Base-by-base conservation (phyloP, 23 tunicate genomes). In the Corella eumyota region DNA sequence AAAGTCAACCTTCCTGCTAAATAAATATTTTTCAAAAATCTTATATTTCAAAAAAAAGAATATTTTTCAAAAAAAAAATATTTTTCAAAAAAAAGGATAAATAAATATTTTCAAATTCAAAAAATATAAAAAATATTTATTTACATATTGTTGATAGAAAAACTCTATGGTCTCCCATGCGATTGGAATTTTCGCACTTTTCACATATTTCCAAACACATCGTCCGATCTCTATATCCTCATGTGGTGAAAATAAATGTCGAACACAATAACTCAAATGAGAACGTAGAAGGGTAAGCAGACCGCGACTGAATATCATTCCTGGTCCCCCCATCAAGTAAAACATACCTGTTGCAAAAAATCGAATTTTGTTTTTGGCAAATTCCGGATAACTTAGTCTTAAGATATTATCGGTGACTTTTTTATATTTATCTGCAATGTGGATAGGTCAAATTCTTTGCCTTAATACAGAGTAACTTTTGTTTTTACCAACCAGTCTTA, bases 321-420 rank as follows among this genome's bases (percentile, higher is more conserved):
- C 96, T 35, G 85, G 87, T 31, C 96, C 96, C 30, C 96, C 96
- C 96, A 88, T 88, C 62, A 88, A 56, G 53, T 74, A 88, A 57
- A 44, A 64, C 96, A 88, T 88, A 9, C 96, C 96, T 86, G 60
- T 46, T 6, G 19, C 3, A 46, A 34, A 5, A 34, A 35, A 35
- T 7, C 5, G 29, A 9, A 22, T 27, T 27, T 6, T 25, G 37
- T 58, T 28, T 25, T 25, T 58, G 38, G 7, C 13, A 58, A 5
- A 6, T 15, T 11, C 48, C 48, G 15, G 48, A 9, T 40, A 40
- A 40, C 48, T 40, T 40, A 15, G 11, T 15, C 13, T 40, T 40
- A 15, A 11, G 48, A 11, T 44, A 44, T 44, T 11, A 44, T n/a
- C n/a, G n/a, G n/a, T n/a, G n/a, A n/a, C n/a, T n/a, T n/a, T n/a